Evolutionary conservation across 2,797 vertebrate species (phyloP), one percentile per base, ranked within the genome.

Genomic region (Enteromius radiatus): DNA sequence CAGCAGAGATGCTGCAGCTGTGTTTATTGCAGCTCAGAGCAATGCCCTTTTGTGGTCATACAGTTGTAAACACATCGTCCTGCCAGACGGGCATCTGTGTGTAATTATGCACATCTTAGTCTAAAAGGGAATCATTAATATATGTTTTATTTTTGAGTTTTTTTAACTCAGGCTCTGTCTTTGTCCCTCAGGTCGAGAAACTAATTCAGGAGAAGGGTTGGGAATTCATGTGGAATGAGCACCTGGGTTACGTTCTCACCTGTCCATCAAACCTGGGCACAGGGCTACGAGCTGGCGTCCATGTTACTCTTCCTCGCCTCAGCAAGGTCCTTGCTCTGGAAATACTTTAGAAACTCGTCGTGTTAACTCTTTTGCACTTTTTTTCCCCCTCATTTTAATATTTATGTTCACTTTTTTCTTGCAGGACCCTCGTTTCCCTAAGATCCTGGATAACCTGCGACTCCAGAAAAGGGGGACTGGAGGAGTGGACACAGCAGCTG

Each of bases 201-300:
- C 92, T 99, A 85, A 99, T 99, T 92, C 94, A 96, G 90, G 97
- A 99, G 87, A 95, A 93, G 87, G 98, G 98, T 86, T 99, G 97
- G 98, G 98, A 99, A 92, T 99, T 99, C 91, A 99, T 99, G 98
- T 99, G 98, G 98, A 99, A 97, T 0, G 96, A 99, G 88, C 93
- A 89, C 28, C 93, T 99, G 78, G 98, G 98, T 5, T 99, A 99
- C 92, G 86, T 99, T 93, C 95, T 99, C 84, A 97, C 97, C 77
- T 99, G 97, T 87, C 98, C 98, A 1, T 99, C 98, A 86, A 99
- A 99, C 93, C 93, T 99, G 90, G 98, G 98, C 89, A 99, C 98
- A 0, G 98, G 98, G 5, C 95, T 99, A 80, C 94, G 98, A 61
- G 98, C 98, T 0, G 97, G 98, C 0, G 98, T 99, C 74, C 98